Base-by-base conservation (phyloP, 2,888 invertebrate genomes). In the Oxyteleia sp. region DNA sequence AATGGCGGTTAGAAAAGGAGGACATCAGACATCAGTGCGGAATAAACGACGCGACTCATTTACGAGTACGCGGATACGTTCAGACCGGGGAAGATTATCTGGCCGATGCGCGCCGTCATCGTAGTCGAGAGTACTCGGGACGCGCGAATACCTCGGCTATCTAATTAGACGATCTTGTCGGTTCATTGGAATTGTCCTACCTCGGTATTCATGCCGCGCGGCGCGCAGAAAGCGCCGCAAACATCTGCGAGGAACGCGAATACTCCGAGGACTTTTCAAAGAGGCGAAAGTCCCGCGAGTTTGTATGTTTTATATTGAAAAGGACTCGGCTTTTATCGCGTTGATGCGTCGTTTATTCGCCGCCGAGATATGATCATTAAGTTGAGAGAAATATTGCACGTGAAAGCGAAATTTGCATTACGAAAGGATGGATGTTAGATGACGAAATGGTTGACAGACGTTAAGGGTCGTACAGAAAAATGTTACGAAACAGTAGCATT, bases 151-250 rank as follows among this genome's bases (percentile, higher is more conserved):
- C 72, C 63, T 15, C 5, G 38, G 45, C 45, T 82, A 82, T 82
- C 82, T 76, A 66, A 82, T 82, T 82, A 72, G 72, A 82, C 45
- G 82, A 82, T 82, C 82, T 78, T 51, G 75, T 59, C 51, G 71
- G 71, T 76, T 66, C 45, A 82, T 64, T 61, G 66, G 51, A 74
- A 82, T 68, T 72, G 78, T 82, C 51, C 35, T 53, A 76, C 35
- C 59, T 4, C 49, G 55, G 20, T 16, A 55, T 55, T 68, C 63
- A 43, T 32, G 45, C 35, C 13, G 43, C 38, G 38, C 38, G 47
- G 69, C 29, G 18, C 4, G 23, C 38, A 53, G 43, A 51, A 63
- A 63, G 8, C 26, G 15, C 71, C 41, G 57, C 71, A 20, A 55
- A 53, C 32, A 64, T 49, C 16, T 23, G 23, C 51, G 10, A 47